A percentile compares a stretch with the other conserved stretches of the same genome.
phyloP scores from a whole-genome alignment of 2,888 invertebrate genomes.

The Drosophila trichaetosa region DNA sequence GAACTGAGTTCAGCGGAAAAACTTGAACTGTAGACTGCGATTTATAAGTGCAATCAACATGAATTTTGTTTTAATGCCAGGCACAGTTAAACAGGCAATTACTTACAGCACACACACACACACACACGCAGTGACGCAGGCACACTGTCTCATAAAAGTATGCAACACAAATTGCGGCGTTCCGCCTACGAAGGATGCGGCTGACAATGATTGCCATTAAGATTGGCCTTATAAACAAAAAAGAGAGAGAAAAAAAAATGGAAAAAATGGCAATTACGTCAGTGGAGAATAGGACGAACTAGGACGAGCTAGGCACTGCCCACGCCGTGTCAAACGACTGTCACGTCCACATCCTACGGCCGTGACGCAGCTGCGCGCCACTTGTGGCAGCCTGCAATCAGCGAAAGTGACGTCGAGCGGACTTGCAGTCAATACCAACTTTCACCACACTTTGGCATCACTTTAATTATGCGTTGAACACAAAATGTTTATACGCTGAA shows the following conservation, averaged over 20 bases:
- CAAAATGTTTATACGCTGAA: background rate
- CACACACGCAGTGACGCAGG: constrained; percentile 9
- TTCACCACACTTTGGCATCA: background rate
- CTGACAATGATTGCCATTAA: constrained; percentile 22
- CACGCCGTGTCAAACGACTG: constrained; percentile 22
- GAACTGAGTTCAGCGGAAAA: background rate
- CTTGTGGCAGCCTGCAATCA: constrained; percentile 15
- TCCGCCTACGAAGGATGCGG: constrained; percentile 9
- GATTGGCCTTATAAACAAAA: constrained; percentile 22
- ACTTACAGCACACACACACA: background rate
- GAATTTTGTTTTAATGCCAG: constrained; percentile 47
- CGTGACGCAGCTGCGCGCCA: constrained; percentile 27
- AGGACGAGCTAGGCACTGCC: constrained; percentile 15
- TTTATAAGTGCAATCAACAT: constrained; percentile 18
- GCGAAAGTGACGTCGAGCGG: constrained; percentile 40
- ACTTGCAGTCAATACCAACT: background rate
- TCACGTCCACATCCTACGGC: constrained; percentile 20
- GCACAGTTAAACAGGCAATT: constrained; percentile 11
- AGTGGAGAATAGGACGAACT: constrained; percentile 8
- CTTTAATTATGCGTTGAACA: background rate
- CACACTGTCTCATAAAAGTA: constrained; percentile 44
- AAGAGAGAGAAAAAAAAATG: background rate
- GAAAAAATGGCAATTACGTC: constrained; percentile 32
- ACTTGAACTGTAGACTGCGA: constrained; percentile 15
- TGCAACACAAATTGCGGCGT: constrained; percentile 32